Base-by-base conservation (phyloP, 2,113 vertebrate genomes). In the Mionectes macconnelli region DNA sequence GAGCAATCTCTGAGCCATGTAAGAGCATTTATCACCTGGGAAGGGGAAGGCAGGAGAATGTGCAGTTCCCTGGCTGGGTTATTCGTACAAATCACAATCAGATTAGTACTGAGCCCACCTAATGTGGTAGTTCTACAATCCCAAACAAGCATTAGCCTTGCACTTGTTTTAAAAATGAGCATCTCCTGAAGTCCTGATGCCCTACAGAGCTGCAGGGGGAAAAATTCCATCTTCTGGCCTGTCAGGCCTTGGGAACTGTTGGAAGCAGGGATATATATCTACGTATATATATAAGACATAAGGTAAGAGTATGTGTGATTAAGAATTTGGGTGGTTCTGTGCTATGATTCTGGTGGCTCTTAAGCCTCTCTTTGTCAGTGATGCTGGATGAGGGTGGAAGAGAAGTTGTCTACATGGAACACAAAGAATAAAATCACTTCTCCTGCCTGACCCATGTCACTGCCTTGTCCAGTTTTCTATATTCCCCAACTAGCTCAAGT, bases 1-100 rank as follows among this genome's bases (percentile, higher is more conserved):
- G 76, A 93, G 73, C 82, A 72, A 84, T 87, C 83, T 92, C 64
- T 47, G 83, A 94, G 89, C 68, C 86, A 37, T 72, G 72, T 81
- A 89, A 11, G 10, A 84, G 24, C 52, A 57, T 95, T 93, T 90
- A 87, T 96, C 90, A 93, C 68, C 37, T 42, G 45, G 52, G 68
- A 90, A 92, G 79, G 90, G 79, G 79, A 69, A 88, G 45, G 63
- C 79, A 85, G 67, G 76, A 83, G 88, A 87, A 90, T 24, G 35
- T 45, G 59, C 42, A 57, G 30, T 62, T 90, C 21, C 27, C 30
- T 67, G 73, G 9, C 52, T 91, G 73, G 14, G 14, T 87, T 92
- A 63, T 92, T 94, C 35, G 6, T 64, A 74, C 78, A 87, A 89
- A 92, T 93, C 62, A 30, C 79, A 60, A 81, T 91, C 60, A 78